phyloP scores from a whole-genome alignment of 2,113 vertebrate genomes.

The Macquaria ambigua region DNA sequence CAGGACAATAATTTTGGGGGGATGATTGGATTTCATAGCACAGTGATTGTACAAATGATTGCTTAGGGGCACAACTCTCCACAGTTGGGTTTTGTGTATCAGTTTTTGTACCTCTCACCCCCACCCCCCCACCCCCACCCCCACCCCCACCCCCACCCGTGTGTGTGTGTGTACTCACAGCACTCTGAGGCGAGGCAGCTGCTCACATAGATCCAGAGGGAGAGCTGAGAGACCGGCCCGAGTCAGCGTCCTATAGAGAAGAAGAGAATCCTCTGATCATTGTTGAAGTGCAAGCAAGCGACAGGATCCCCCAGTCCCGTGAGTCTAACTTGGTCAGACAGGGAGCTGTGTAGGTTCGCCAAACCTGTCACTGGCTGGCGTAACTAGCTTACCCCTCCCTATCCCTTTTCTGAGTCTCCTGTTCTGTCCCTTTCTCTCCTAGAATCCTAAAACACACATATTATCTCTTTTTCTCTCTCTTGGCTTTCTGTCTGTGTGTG shows the following conservation, averaged over 20 bases:
- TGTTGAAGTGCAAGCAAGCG: slow-evolving; percentile 67
- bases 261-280: slow-evolving; percentile 64
- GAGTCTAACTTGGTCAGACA: slow-evolving; percentile 69
- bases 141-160: no score
- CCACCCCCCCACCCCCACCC: no score
- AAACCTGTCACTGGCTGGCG: slow-evolving; percentile 64
- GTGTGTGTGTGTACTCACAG: slow-evolving; percentile 88
- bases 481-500: not conserved
- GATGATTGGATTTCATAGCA: slow-evolving; percentile 68
- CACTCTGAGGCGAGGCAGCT: slow-evolving; percentile 91
- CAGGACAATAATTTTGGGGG: slow-evolving; percentile 43
- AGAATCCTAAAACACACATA: slow-evolving; percentile 42
- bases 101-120: no score
- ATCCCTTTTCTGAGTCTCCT: slow-evolving; percentile 25
- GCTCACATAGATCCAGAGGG: slow-evolving; percentile 91
- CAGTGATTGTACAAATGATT: slow-evolving; percentile 50
- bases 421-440: slow-evolving; percentile 8
- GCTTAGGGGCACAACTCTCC: slow-evolving; percentile 47
- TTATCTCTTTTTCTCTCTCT: not conserved
- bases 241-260: slow-evolving; percentile 89
- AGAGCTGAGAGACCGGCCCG: slow-evolving; percentile 90
- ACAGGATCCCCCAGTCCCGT: slow-evolving; percentile 55
- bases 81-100: slow-evolving; percentile 58
- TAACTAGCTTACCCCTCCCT: slow-evolving; percentile 46
- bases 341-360: slow-evolving; percentile 56